Evolutionary conservation across 1,140 invertebrate genomes (phyloP).

Genomic region (Macrobrachium nipponense): DNA sequence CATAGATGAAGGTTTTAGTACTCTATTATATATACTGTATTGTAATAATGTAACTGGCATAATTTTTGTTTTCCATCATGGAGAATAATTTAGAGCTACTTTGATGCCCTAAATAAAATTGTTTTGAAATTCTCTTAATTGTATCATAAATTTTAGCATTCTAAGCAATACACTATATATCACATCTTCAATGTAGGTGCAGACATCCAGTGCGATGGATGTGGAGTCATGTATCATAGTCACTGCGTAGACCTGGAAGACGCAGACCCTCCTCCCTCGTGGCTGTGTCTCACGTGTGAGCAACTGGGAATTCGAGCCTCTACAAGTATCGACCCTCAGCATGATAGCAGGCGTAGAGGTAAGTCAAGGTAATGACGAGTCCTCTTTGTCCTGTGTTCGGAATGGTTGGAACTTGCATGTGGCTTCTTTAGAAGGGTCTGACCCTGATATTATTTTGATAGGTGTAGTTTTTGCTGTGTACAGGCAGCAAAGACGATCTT

Average conservation of each 20-base stretch:
- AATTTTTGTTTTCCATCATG: too few relatives aligned
- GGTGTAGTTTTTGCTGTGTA: too few relatives aligned
- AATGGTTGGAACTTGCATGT: too few relatives aligned
- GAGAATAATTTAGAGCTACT: too few relatives aligned
- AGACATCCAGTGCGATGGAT: conserved; percentile 54
- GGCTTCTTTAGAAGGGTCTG: too few relatives aligned
- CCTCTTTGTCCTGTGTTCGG: conserved; percentile 20
- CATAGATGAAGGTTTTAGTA: too few relatives aligned
- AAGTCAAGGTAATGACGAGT: conserved; percentile 54
- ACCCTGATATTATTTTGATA: too few relatives aligned
- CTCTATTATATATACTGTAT: too few relatives aligned
- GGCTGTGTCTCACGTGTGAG: conserved; percentile 54
- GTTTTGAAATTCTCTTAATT: not conserved
- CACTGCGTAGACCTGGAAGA: conserved; percentile 46
- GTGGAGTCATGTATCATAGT: conserved; percentile 46
- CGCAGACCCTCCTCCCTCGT: conserved; percentile 31
- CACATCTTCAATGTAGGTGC: conserved; percentile 25
- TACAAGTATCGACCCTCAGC: conserved; percentile 34
- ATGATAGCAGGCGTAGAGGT: conserved; percentile 51
- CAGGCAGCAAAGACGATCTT: too few relatives aligned
- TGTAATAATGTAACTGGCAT: too few relatives aligned
- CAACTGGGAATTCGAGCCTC: conserved; percentile 49
- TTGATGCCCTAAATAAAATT: too few relatives aligned
- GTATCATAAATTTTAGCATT: not conserved
- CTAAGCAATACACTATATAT: too few relatives aligned